These are phyloP conservation scores for Steinernema hermaphroditum DNA, from an alignment of 2,888 invertebrate species.

Conservation along the genomic window DNA sequence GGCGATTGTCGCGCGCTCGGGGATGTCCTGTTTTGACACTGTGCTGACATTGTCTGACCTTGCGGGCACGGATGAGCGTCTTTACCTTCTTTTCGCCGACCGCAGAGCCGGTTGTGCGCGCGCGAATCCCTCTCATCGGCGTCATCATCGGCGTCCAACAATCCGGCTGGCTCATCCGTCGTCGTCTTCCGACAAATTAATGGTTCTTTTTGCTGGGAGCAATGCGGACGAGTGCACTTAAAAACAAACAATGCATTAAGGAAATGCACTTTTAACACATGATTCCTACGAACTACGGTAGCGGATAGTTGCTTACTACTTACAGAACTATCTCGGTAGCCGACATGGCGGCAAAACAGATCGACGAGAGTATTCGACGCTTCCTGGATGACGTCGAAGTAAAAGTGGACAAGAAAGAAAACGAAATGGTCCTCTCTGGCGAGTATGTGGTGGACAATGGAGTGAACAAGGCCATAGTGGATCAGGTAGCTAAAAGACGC, in stretches of 20 bases:
- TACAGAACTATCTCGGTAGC: conserved; percentile 41
- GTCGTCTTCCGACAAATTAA: conserved; percentile 12
- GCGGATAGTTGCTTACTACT: too few relatives aligned
- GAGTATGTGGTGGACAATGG: conserved; percentile 53
- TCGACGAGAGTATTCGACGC: conserved; percentile 51
- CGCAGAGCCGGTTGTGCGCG: conserved; percentile 12
- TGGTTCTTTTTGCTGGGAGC: conserved; percentile 24
- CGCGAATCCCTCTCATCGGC: background rate
- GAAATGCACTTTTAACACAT: background rate
- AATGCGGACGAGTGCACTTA: too few relatives aligned
- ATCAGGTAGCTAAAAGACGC: conserved; percentile 33
- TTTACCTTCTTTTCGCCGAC: background rate
- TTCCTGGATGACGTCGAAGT: conserved; percentile 46
- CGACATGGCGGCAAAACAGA: conserved; percentile 43
- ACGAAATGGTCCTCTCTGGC: conserved; percentile 45
- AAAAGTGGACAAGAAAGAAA: conserved; percentile 44
- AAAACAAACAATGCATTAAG: background rate
- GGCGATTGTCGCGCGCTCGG: conserved; percentile 16
- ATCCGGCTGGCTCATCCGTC: background rate
- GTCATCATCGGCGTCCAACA: background rate
- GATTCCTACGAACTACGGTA: too few relatives aligned
- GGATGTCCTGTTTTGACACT: conserved; percentile 27
- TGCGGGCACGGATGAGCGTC: conserved; percentile 21
- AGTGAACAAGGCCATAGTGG: conserved; percentile 49
- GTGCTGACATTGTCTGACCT: conserved; percentile 28